A percentile compares a stretch with the other conserved stretches of the same genome.
Evolutionary conservation across 2,113 vertebrate species (phyloP).

Genomic region (Pluvialis apricaria): DNA sequence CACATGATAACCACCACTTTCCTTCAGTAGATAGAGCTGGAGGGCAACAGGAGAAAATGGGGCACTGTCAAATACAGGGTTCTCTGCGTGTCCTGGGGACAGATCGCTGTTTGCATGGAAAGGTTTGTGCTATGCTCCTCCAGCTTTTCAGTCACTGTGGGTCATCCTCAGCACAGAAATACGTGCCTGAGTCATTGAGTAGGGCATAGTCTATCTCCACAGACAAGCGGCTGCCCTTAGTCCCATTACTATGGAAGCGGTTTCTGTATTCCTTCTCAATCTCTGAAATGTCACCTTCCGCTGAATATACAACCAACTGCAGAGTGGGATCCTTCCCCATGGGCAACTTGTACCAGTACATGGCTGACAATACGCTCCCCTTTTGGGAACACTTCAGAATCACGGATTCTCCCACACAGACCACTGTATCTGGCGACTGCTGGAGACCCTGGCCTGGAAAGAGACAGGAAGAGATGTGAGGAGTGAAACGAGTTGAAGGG

Average conservation of each 20-base stretch:
- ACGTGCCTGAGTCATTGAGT: background rate
- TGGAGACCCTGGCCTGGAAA: background rate
- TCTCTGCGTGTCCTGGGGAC: no score
- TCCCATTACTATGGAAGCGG: background rate
- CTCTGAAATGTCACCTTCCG: background rate
- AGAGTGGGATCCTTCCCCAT: background rate
- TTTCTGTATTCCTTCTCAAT: background rate
- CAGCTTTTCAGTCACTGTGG: background rate
- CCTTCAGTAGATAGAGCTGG: no score
- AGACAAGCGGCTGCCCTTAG: background rate
- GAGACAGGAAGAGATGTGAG: background rate
- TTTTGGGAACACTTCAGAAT: background rate
- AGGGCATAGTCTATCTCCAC: background rate
- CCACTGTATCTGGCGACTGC: background rate
- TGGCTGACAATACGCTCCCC: fast-evolving
- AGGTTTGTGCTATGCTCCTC: background rate
- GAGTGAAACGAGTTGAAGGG: fast-evolving
- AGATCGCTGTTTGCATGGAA: background rate
- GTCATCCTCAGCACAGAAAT: background rate
- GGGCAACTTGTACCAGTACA: background rate
- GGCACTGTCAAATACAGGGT: no score
- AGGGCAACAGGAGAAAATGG: background rate
- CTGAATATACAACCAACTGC: background rate
- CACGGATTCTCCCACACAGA: background rate
- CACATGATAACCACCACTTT: background rate